Conservation (phyloP, 64 coral and sea anemone species). For the Pocillopora damicornis region DNA sequence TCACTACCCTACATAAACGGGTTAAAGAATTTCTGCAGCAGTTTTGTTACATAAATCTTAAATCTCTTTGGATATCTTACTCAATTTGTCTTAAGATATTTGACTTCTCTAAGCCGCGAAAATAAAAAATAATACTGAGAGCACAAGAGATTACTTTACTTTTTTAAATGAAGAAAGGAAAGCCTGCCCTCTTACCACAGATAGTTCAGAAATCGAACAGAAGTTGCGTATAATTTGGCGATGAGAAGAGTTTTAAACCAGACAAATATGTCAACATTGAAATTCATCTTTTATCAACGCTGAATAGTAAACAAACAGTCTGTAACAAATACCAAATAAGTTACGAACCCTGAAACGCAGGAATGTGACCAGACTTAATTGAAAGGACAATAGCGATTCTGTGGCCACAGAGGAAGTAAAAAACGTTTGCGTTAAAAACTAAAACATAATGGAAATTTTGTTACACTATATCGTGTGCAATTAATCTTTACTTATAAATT, state of each 20-base stretch:
- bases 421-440: neutral
- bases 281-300: neutral
- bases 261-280: constrained; percentile 16
- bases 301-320: neutral
- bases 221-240: neutral
- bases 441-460: no score
- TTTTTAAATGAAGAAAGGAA: no score
- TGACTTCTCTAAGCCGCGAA: no score
- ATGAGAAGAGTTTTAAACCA: neutral
- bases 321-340: neutral
- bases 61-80: no score
- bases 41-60: no score
- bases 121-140: no score
- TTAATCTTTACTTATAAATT: no score
- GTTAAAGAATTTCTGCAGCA: no score
- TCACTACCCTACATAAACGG: no score
- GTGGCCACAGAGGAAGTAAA: neutral
- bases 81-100: no score
- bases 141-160: no score
- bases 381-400: neutral
- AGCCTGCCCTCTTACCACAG: neutral
- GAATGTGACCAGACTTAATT: neutral
- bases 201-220: neutral
- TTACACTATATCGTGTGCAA: no score
- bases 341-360: constrained; percentile 4